phyloP scores from a whole-genome alignment of 2,888 invertebrate species.

The Epinotia nisella region DNA sequence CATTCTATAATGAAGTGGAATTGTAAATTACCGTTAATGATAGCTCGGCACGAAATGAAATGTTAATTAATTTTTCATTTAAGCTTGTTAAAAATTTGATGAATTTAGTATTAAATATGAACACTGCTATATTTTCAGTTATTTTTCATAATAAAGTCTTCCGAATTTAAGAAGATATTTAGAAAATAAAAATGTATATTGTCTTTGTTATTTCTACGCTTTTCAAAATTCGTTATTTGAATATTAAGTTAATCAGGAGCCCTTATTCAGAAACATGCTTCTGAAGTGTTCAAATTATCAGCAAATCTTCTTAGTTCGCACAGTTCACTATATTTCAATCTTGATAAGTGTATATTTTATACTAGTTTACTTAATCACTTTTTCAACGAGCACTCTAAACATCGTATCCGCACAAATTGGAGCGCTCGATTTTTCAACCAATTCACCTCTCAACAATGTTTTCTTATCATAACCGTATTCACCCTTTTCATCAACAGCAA shows the following conservation, averaged over 20 bases:
- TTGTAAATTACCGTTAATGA: conserved; percentile 31
- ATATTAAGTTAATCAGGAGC: not conserved
- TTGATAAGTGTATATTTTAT: not conserved
- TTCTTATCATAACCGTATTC: conserved; percentile 42
- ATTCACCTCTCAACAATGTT: conserved; percentile 22
- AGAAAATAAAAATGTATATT: too few relatives aligned
- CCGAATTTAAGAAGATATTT: not conserved
- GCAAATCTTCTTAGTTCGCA: not conserved
- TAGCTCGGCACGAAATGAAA: conserved; percentile 34
- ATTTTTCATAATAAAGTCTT: not conserved
- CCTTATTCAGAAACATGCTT: not conserved
- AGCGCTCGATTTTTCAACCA: conserved; percentile 15
- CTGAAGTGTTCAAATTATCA: not conserved
- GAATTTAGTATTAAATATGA: conserved; percentile 4
- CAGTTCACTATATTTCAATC: not conserved
- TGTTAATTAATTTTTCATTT: conserved; percentile 24
- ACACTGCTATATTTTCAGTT: not conserved
- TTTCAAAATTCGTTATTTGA: not conserved
- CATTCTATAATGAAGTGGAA: conserved; percentile 25
- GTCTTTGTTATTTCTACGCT: too few relatives aligned
- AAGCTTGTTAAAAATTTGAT: conserved; percentile 16
- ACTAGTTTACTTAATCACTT: not conserved
- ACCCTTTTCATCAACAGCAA: conserved; percentile 43
- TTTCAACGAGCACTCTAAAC: conserved; percentile 11
- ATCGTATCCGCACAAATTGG: not conserved